Evolutionary conservation across 1,140 invertebrate species (phyloP).

Genomic region (Globodera rostochiensis): DNA sequence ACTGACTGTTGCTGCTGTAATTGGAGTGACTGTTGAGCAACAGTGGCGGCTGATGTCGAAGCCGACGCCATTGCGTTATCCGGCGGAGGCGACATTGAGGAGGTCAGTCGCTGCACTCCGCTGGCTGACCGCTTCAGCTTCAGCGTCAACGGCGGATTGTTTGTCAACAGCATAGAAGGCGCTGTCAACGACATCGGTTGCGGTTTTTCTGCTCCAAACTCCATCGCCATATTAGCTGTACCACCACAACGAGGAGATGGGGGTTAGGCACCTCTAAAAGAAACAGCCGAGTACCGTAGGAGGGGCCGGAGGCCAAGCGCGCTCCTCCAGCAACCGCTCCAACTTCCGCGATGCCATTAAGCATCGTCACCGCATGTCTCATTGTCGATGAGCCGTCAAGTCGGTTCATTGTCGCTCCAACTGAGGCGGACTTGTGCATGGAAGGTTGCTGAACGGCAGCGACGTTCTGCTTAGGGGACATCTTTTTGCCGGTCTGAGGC

Average conservation of each 20-base stretch:
- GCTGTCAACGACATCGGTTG: neutral
- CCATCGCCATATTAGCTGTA: slow-evolving; percentile 3
- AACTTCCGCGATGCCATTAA: slow-evolving; percentile 1
- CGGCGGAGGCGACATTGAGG: slow-evolving; percentile 5
- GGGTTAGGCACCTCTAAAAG: slow-evolving; percentile 13
- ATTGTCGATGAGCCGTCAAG: slow-evolving; percentile 5
- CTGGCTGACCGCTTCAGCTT: slow-evolving; percentile 31
- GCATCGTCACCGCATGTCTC: neutral
- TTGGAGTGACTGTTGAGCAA: slow-evolving; percentile 2
- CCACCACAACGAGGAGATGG: slow-evolving; percentile 10
- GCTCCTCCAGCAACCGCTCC: neutral
- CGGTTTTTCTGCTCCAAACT: slow-evolving; percentile 18
- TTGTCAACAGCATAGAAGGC: neutral
- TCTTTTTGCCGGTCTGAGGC: slow-evolving; percentile 12
- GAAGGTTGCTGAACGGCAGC: slow-evolving; percentile 15
- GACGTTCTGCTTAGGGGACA: slow-evolving; percentile 31
- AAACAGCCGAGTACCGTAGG: neutral
- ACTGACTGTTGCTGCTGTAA: slow-evolving; percentile 16
- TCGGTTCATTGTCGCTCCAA: slow-evolving; percentile 4
- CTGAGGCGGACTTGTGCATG: slow-evolving; percentile 34
- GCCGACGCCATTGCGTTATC: neutral
- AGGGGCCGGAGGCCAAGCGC: neutral
- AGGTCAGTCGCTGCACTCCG: slow-evolving; percentile 23
- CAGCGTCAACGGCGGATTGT: slow-evolving; percentile 15
- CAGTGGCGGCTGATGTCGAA: slow-evolving; percentile 5